phyloP scores from a whole-genome alignment of 1,140 invertebrate genomes.

The Solenopsis invicta region DNA sequence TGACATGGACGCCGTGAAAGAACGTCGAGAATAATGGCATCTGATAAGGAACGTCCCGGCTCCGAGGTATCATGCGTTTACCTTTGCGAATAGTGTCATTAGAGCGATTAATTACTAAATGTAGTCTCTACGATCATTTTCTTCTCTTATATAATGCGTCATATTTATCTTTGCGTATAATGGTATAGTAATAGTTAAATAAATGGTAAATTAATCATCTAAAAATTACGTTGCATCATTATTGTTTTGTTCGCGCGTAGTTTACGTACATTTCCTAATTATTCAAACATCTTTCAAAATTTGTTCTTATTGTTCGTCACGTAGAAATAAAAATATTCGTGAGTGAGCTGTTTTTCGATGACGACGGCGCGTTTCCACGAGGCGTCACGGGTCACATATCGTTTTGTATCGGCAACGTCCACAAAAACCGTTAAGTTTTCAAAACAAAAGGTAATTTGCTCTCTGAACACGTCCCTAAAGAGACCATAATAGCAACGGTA shows the following conservation, averaged over 20 bases:
- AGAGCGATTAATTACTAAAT: constrained; percentile 41
- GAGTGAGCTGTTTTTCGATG: neutral
- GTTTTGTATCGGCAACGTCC: neutral
- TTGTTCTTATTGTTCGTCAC: neutral
- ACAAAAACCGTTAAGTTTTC: constrained; percentile 71
- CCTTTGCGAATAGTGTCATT: constrained; percentile 24
- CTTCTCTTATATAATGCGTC: neutral
- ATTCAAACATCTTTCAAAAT: neutral
- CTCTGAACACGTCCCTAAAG: constrained; percentile 74
- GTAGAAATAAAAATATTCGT: neutral
- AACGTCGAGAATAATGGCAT: constrained; percentile 66
- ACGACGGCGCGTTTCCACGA: neutral
- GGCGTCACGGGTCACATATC: neutral
- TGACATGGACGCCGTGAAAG: constrained; percentile 44
- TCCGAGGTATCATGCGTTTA: constrained; percentile 12
- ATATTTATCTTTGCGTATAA: neutral
- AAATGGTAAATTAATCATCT: neutral
- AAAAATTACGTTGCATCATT: neutral
- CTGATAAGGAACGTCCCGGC: constrained; percentile 60
- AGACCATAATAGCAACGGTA: constrained; percentile 74
- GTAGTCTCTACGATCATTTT: constrained; percentile 8
- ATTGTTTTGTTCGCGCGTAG: neutral
- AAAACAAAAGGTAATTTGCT: constrained; percentile 78
- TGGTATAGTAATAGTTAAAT: neutral
- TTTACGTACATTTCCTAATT: neutral